phyloP scores from a whole-genome alignment of 2,113 vertebrate genomes.

The Sander vitreus region DNA sequence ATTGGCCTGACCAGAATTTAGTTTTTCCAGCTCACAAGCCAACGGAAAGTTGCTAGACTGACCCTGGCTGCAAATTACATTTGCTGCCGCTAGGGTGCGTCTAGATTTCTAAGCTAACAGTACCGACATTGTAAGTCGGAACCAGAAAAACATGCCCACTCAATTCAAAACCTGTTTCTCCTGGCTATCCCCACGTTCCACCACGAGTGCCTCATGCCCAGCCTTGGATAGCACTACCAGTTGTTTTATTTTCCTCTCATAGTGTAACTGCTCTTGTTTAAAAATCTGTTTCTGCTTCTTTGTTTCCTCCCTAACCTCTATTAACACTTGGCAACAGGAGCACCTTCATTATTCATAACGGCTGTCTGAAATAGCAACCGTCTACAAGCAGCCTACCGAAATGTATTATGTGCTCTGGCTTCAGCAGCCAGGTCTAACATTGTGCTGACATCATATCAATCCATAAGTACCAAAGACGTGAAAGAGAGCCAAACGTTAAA shows the following conservation, averaged over 20 bases:
- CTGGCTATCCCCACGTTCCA: neutral
- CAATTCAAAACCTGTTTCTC: neutral
- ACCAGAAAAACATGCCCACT: too few species aligned
- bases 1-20: too few species aligned
- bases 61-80: too few species aligned
- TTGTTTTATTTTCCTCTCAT: constrained; percentile 56
- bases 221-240: constrained; percentile 30
- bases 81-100: too few species aligned
- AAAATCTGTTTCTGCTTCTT: constrained; percentile 66
- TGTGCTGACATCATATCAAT: constrained; percentile 55
- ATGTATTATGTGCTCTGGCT: constrained; percentile 50
- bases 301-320: constrained; percentile 74
- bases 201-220: neutral
- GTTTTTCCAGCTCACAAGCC: too few species aligned
- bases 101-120: too few species aligned
- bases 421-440: constrained; percentile 49
- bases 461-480: constrained; percentile 34
- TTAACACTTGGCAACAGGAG: constrained; percentile 78
- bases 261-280: constrained; percentile 57
- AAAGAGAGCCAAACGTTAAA: constrained; percentile 38
- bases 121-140: too few species aligned
- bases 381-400: constrained; percentile 51
- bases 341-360: constrained; percentile 60
- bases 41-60: too few species aligned
- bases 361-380: constrained; percentile 37